Conservation (phyloP, 1,140 invertebrate genomes). For the Penaeus chinensis region DNA sequence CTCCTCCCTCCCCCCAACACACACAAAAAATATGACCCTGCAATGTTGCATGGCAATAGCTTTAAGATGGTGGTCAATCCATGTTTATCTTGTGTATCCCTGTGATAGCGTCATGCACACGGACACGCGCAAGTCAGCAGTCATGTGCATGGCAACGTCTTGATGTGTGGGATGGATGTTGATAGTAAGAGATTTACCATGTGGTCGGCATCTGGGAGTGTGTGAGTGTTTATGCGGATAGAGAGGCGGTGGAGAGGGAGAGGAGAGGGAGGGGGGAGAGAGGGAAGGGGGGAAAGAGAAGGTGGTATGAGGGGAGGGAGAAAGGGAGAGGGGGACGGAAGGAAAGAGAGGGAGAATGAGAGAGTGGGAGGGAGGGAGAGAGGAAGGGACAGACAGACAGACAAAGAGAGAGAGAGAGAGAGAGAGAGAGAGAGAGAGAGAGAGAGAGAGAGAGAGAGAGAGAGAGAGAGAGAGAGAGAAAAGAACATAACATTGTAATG, state of each 20-base stretch:
- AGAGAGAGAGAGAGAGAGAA: too few relatives aligned
- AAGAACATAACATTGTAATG: too few relatives aligned
- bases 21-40: too few relatives aligned
- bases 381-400: neutral
- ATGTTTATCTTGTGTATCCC: too few relatives aligned
- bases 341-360: neutral
- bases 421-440: neutral
- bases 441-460: too few relatives aligned
- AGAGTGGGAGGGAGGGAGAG: neutral
- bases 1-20: too few relatives aligned
- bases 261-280: neutral
- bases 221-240: neutral
- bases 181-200: neutral
- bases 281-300: neutral
- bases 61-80: too few relatives aligned
- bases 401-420: neutral
- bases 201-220: slow-evolving; percentile 2
- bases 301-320: neutral
- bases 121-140: too few relatives aligned
- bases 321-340: neutral
- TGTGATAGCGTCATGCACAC: too few relatives aligned
- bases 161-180: too few relatives aligned
- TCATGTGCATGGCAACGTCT: neutral
- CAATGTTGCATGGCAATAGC: too few relatives aligned
- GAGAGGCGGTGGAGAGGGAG: neutral